Base-by-base conservation (phyloP, 2,888 invertebrate species). In the Synanthedon formicaeformis region DNA sequence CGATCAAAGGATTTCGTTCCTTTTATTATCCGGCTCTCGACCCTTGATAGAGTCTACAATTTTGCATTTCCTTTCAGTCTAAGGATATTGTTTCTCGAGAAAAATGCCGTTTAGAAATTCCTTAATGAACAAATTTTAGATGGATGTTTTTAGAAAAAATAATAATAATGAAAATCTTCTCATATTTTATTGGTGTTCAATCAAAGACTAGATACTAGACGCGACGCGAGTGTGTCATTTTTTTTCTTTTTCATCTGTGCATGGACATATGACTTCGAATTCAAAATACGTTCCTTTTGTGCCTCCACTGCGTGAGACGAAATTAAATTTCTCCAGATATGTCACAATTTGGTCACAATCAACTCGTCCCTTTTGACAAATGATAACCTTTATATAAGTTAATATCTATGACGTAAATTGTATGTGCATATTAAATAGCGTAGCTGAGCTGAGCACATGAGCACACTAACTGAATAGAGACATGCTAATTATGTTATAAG, bases 11-110 rank as follows among this genome's bases (percentile, higher is more conserved):
- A 65, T 64, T 62, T 53, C 53, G 50, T 51, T 53, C 53, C 48
- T 50, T 52, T 56, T 49, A 54, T 55, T 56, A 56, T 56, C 52
- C 53, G 48, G 60, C 45, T 13, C 45, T 1, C 56, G 53, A 58
- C 57, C 58, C 57, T 59, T 59, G 53, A 59, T 63, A 60, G 45
- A 60, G 48, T 50, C 53, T 40, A 57, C 54, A 54, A 57, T 56
- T 49, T 49, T 49, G 49, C 52, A 58, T 60, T 60, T 56, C 8
- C 1, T 58, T 57, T 54, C 55, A 61, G 57, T 60, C 57, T 57
- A 60, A 55, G 52, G 58, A 64, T 67, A 71, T 68, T 66, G 59
- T 62, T 63, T 67, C 63, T 61, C 61, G 58, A 54, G 51, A 51
- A 60, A 59, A 56, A 52, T 51, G 12, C 57, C 59, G 51, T 56